Evolutionary conservation across 2,113 vertebrate genomes (phyloP).

Genomic region (Rhinoptilus africanus): DNA sequence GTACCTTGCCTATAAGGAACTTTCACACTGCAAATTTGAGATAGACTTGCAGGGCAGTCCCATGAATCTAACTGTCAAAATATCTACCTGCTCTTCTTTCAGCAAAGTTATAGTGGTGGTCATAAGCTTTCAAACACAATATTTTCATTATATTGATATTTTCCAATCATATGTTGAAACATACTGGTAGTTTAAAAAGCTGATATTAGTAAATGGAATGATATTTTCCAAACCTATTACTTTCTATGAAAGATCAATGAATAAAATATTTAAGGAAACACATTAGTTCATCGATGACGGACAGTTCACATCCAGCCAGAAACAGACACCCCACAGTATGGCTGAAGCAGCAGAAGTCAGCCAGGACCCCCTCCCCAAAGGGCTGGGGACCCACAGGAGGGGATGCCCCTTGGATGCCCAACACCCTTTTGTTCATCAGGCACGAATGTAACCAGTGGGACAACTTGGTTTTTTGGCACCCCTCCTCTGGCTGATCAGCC

Average conservation of each 20-base stretch:
- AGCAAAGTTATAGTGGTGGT: neutral
- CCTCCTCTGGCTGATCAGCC: neutral
- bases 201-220: neutral
- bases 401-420: neutral
- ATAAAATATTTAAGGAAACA: neutral
- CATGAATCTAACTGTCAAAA: neutral
- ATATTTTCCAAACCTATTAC: neutral
- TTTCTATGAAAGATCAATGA: neutral
- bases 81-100: neutral
- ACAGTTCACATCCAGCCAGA: neutral
- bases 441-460: neutral
- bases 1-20: neutral
- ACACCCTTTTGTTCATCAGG: neutral
- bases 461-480: neutral
- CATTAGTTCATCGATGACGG: accelerated
- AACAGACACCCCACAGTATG: neutral
- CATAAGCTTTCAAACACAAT: neutral
- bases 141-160: neutral
- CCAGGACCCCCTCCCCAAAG: neutral
- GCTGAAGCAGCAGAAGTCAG: neutral
- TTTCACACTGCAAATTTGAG: neutral
- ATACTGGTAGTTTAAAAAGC: neutral
- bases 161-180: neutral
- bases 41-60: neutral
- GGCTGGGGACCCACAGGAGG: too few species aligned